These are phyloP conservation scores for Tribolium castaneum DNA, from an alignment of 1,140 invertebrate genomes.

Conservation along the genomic window DNA sequence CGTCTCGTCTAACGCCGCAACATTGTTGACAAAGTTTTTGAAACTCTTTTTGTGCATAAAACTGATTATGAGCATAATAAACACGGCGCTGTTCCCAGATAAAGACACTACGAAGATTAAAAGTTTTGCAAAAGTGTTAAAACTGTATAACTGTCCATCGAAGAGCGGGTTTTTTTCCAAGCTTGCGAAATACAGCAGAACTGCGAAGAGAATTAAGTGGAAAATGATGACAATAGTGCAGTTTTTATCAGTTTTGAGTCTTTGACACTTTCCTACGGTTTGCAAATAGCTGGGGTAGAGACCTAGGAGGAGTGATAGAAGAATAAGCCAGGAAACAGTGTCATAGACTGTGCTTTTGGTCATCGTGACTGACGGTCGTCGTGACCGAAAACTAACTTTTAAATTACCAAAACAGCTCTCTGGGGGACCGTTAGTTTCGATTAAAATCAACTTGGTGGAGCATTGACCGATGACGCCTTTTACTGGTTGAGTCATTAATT, in stretches of 20 bases:
- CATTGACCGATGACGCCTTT: neutral
- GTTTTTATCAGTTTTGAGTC: neutral
- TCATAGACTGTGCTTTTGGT: neutral
- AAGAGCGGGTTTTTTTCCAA: neutral
- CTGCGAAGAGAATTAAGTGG: neutral
- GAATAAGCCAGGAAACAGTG: neutral
- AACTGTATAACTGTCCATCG: slow-evolving; percentile 9
- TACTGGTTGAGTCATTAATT: slow-evolving; percentile 7
- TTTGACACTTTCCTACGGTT: neutral
- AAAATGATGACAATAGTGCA: neutral
- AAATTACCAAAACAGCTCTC: neutral
- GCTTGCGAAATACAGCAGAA: neutral
- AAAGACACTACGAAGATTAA: neutral
- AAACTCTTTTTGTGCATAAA: neutral
- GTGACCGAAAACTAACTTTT: neutral
- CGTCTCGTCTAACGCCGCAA: neutral
- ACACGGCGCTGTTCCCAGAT: neutral
- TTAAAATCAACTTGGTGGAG: neutral
- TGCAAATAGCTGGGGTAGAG: neutral
- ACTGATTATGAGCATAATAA: neutral
- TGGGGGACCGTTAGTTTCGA: neutral
- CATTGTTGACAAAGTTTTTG: neutral
- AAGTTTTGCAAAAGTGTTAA: slow-evolving; percentile 20
- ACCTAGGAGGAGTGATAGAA: neutral
- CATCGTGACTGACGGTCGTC: neutral